Percentiles rank a stretch among this genome's conserved stretches.
These are phyloP conservation scores for Corydoras sp. DNA, from an alignment of 2,113 vertebrate species.

Conservation along the genomic window DNA sequence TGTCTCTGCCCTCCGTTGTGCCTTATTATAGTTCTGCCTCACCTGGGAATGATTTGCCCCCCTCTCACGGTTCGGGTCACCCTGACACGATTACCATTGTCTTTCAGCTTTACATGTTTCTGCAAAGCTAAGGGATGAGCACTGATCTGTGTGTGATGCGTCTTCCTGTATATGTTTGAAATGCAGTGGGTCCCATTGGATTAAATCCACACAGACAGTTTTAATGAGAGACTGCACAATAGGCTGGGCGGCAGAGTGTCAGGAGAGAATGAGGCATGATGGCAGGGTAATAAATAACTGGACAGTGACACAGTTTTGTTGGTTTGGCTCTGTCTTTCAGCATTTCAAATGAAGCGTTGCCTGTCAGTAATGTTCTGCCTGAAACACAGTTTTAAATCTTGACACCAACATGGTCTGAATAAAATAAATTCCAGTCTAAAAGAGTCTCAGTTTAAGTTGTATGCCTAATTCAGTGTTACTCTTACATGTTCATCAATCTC, in stretches of 20 bases:
- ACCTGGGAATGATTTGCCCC: slow-evolving; percentile 52
- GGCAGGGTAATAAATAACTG: slow-evolving; percentile 19
- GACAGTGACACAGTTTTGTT: slow-evolving; percentile 31
- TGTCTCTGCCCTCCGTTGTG: slow-evolving; percentile 36
- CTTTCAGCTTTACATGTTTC: no score
- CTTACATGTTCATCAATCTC: no score
- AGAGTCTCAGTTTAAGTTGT: no score
- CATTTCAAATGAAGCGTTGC: not conserved
- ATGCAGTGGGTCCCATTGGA: not conserved
- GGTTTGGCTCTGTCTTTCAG: slow-evolving; percentile 7
- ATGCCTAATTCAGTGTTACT: no score
- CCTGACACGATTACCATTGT: not conserved
- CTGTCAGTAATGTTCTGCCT: not conserved
- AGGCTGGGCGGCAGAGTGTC: not conserved
- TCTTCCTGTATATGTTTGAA: not conserved
- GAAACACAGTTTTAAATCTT: not conserved
- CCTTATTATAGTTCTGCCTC: slow-evolving; percentile 42
- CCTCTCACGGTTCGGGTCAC: slow-evolving; percentile 27
- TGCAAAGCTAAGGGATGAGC: not conserved
- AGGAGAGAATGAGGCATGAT: slow-evolving; percentile 10
- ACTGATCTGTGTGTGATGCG: not conserved
- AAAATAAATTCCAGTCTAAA: no score
- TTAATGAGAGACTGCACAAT: not conserved
- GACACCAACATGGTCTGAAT: no score
- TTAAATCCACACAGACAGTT: slow-evolving; percentile 7